phyloP scores from a whole-genome alignment of 2,888 invertebrate species.

The Dolomedes plantarius region DNA sequence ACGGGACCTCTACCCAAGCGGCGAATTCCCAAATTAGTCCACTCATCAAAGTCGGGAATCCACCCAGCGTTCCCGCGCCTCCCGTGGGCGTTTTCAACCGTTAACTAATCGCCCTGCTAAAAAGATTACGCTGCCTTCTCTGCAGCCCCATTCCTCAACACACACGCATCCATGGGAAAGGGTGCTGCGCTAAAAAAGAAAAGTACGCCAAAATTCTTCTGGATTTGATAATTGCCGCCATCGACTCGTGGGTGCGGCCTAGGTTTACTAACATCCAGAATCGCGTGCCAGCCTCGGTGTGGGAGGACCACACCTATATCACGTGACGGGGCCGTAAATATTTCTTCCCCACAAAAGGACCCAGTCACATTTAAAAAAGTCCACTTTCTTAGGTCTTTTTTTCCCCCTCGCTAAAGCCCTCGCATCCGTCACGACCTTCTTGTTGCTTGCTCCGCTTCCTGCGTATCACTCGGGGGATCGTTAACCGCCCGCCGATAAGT shows the following conservation, averaged over 20 bases:
- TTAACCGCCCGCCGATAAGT: background rate
- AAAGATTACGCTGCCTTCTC: conserved; percentile 11
- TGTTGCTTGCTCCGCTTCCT: background rate
- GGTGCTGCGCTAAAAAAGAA: conserved; percentile 2
- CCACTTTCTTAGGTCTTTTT: background rate
- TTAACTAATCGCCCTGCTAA: conserved; percentile 20
- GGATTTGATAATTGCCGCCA: conserved; percentile 64
- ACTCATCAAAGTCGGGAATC: background rate
- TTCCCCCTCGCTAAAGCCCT: too few relatives aligned
- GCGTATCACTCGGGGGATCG: background rate
- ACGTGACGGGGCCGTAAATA: conserved; percentile 67
- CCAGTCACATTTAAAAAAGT: background rate
- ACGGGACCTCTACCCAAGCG: background rate
- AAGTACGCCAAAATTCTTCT: conserved; percentile 52
- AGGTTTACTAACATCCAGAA: conserved; percentile 53
- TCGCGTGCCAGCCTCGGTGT: conserved; percentile 36
- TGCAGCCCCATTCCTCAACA: background rate
- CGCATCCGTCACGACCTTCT: conserved; percentile 1
- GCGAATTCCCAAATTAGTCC: conserved; percentile 16
- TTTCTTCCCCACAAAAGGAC: conserved; percentile 29
- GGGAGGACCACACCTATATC: conserved; percentile 62
- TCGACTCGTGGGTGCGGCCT: conserved; percentile 59
- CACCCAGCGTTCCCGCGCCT: background rate
- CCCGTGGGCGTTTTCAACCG: conserved; percentile 18
- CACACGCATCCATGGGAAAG: background rate